These are phyloP conservation scores for Aleiodes alternator DNA, from an alignment of 2,888 invertebrate species.

Conservation along the genomic window DNA sequence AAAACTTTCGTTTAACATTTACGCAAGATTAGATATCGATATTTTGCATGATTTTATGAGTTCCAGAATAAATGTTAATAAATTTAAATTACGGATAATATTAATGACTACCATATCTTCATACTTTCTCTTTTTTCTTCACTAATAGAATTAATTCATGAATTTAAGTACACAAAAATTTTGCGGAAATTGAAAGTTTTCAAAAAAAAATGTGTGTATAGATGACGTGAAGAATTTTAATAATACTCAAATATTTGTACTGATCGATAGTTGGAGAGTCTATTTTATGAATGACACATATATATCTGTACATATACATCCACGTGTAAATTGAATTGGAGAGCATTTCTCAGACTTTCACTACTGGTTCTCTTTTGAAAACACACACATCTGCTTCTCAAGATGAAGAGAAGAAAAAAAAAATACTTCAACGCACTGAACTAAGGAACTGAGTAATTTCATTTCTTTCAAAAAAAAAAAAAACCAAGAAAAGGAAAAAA, in stretches of 20 bases:
- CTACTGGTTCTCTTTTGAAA: conserved; percentile 57
- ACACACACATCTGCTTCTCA: conserved; percentile 47
- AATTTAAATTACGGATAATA: neutral
- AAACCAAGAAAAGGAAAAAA: neutral
- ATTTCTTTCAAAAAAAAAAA: conserved; percentile 53
- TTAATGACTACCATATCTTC: no score
- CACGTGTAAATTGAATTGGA: conserved; percentile 30
- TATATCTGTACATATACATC: neutral
- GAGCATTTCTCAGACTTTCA: conserved; percentile 64
- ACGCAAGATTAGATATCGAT: neutral
- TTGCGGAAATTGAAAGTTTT: no score
- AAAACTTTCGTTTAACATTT: conserved; percentile 25
- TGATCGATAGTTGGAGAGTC: neutral
- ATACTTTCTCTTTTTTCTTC: no score
- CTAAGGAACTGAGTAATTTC: conserved; percentile 51
- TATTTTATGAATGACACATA: conserved; percentile 11
- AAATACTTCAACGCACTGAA: conserved; percentile 45
- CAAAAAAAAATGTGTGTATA: no score
- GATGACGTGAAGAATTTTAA: no score
- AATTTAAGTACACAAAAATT: no score
- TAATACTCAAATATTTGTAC: neutral
- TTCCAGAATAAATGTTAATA: neutral
- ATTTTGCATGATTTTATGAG: neutral
- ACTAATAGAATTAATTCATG: no score
- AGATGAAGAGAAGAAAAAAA: conserved; percentile 23